Conservation (phyloP, 2,888 invertebrate species). For the Ophion ventricosus region DNA sequence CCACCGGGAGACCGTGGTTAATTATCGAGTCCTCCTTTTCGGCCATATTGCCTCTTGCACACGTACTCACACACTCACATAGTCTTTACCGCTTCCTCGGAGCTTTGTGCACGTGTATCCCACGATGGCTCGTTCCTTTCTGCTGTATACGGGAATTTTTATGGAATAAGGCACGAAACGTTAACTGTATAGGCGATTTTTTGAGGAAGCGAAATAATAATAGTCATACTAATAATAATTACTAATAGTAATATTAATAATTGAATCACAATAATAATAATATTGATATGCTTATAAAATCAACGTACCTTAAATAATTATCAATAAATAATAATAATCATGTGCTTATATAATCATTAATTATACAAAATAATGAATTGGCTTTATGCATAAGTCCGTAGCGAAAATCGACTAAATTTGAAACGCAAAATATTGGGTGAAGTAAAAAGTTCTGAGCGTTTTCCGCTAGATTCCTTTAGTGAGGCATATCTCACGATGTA, state of each 20-base stretch:
- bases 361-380: too few species aligned
- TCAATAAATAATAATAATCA: too few species aligned
- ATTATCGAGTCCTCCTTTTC: conserved; percentile 57
- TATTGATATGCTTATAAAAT: too few species aligned
- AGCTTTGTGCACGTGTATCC: conserved; percentile 3
- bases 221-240: background rate
- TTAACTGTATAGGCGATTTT: background rate
- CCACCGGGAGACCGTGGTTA: conserved; percentile 52
- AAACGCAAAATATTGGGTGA: too few species aligned
- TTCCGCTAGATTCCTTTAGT: too few species aligned
- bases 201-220: background rate
- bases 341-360: too few species aligned
- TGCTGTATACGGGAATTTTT: background rate
- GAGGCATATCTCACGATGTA: too few species aligned
- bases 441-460: too few species aligned
- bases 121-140: background rate
- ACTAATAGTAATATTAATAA: too few species aligned
- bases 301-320: too few species aligned
- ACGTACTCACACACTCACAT: background rate
- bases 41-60: background rate
- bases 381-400: too few species aligned
- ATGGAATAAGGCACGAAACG: background rate
- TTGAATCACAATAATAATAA: background rate
- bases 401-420: too few species aligned
- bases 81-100: background rate